Percentiles rank a stretch among this genome's conserved stretches.
These are phyloP conservation scores for Unio pictorum DNA, from an alignment of 2,888 invertebrate species.

Conservation along the genomic window DNA sequence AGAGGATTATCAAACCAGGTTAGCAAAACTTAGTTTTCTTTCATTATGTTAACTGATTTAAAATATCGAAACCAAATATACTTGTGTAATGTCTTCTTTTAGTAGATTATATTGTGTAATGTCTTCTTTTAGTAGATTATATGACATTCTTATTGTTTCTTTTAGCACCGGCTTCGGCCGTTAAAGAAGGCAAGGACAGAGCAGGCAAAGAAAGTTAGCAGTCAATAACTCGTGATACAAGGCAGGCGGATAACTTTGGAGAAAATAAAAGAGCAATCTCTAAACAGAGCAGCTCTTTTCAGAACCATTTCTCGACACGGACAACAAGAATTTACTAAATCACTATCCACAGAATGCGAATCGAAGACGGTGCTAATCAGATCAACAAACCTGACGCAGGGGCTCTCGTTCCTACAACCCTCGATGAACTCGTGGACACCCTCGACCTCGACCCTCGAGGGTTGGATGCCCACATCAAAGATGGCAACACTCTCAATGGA, in stretches of 20 bases:
- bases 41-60: neutral
- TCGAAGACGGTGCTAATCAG: neutral
- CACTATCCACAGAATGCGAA: constrained; percentile 12
- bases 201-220: constrained; percentile 26
- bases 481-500: constrained; percentile 20
- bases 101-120: neutral
- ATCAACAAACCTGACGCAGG: constrained; percentile 25
- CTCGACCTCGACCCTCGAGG: constrained; percentile 48
- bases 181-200: constrained; percentile 10
- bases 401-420: constrained; percentile 53
- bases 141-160: neutral
- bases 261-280: neutral
- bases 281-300: neutral
- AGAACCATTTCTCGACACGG: constrained; percentile 4
- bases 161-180: constrained; percentile 22
- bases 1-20: constrained; percentile 17
- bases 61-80: neutral
- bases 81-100: neutral
- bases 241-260: constrained; percentile 9
- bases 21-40: neutral
- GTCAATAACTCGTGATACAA: constrained; percentile 13
- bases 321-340: constrained; percentile 29
- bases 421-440: constrained; percentile 58
- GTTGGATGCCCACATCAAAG: constrained; percentile 22
- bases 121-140: neutral